A percentile compares a stretch with the other conserved stretches of the same genome.
Evolutionary conservation across 2,113 vertebrate genomes (phyloP).

Genomic region (Seriola rivoliana): DNA sequence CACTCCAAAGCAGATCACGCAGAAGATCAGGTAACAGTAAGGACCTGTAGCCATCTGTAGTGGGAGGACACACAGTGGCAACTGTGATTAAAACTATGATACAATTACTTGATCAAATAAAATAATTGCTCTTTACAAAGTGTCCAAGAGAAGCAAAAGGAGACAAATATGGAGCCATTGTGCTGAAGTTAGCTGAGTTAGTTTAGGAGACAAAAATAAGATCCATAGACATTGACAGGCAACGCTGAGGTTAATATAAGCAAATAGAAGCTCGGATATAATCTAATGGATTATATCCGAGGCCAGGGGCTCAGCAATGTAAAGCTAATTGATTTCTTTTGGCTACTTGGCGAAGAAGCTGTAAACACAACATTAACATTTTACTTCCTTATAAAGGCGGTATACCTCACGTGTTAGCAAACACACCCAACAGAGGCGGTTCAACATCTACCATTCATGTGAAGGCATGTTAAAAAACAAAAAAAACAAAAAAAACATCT

Average conservation of each 20-base stretch:
- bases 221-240: neutral
- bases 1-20: slow-evolving; percentile 85
- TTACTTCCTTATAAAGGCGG: neutral
- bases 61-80: neutral
- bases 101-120: neutral
- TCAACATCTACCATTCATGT: no score
- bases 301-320: no score
- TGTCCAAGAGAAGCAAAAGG: neutral
- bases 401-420: neutral
- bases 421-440: neutral
- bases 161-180: no score
- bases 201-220: neutral
- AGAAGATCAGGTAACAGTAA: slow-evolving; percentile 92
- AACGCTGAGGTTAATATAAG: neutral
- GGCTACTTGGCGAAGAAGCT: neutral
- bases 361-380: neutral
- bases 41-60: slow-evolving; percentile 86
- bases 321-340: neutral
- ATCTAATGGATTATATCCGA: no score
- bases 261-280: neutral
- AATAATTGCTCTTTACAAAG: neutral
- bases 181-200: neutral
- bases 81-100: neutral
- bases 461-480: no score
- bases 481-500: no score